Percentiles rank a stretch among this genome's conserved stretches.
Evolutionary conservation across 2,888 invertebrate genomes (phyloP).

Genomic region (Ceraclea dissimilis): DNA sequence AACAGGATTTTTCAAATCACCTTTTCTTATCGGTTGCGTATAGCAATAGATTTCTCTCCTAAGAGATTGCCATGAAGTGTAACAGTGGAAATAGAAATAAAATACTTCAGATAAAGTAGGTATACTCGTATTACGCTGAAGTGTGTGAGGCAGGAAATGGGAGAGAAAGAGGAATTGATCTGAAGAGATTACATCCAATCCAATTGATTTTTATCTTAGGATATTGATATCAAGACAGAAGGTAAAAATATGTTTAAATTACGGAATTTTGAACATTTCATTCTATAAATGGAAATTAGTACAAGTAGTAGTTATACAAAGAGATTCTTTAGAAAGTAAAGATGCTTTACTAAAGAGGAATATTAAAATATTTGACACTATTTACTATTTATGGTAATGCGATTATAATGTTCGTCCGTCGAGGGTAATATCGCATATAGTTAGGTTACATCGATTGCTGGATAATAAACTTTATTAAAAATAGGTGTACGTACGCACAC

Average conservation of each 20-base stretch:
- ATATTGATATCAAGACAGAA: neutral
- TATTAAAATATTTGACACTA: too few relatives aligned
- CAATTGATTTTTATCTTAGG: constrained; percentile 7
- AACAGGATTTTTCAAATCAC: neutral
- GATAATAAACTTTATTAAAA: too few relatives aligned
- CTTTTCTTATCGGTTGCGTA: constrained; percentile 8
- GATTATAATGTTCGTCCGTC: too few relatives aligned
- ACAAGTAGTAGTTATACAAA: too few relatives aligned
- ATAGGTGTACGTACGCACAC: too few relatives aligned
- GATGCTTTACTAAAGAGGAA: too few relatives aligned
- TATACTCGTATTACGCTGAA: neutral
- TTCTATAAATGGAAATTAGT: too few relatives aligned
- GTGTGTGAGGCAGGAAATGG: neutral
- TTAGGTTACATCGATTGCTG: too few relatives aligned
- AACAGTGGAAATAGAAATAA: neutral
- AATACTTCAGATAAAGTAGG: neutral
- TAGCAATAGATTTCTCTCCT: constrained; percentile 19
- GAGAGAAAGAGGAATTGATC: constrained; percentile 6
- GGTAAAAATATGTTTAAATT: neutral
- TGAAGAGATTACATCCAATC: constrained; percentile 9
- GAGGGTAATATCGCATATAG: too few relatives aligned
- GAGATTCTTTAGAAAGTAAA: too few relatives aligned
- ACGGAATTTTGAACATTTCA: too few relatives aligned
- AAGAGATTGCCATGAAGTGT: constrained; percentile 12
- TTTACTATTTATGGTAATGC: too few relatives aligned